Evolutionary conservation across 2,888 invertebrate genomes (phyloP).

Genomic region (Hemicrepidius hirtus): DNA sequence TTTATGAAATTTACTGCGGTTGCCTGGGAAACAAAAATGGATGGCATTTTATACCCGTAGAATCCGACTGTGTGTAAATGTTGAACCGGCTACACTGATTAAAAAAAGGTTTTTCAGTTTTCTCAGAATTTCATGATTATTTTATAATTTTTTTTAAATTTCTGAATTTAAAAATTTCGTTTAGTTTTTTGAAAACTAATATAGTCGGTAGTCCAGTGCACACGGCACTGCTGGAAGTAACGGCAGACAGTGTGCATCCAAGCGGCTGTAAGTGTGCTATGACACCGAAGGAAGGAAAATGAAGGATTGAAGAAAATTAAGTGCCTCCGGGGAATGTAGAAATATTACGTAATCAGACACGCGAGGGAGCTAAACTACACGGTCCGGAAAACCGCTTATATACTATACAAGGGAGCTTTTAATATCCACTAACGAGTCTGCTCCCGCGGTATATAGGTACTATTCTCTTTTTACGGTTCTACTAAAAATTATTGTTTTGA

Average conservation of each 20-base stretch:
- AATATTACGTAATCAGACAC: constrained; percentile 66
- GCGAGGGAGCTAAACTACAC: constrained; percentile 54
- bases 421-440: constrained; percentile 31
- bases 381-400: constrained; percentile 50
- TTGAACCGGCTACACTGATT: too few relatives aligned
- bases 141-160: too few relatives aligned
- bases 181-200: too few relatives aligned
- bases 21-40: too few relatives aligned
- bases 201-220: too few relatives aligned
- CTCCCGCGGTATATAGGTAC: constrained; percentile 2
- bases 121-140: too few relatives aligned
- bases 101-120: too few relatives aligned
- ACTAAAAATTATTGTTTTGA: neutral
- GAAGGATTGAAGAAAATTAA: constrained; percentile 68
- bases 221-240: constrained; percentile 20
- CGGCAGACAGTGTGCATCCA: constrained; percentile 46
- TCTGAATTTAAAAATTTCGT: too few relatives aligned
- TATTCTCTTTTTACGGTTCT: constrained; percentile 7
- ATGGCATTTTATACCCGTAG: too few relatives aligned
- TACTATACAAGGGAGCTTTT: constrained; percentile 40
- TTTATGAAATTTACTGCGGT: too few relatives aligned
- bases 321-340: constrained; percentile 64
- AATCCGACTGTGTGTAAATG: too few relatives aligned
- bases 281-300: constrained; percentile 64
- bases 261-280: constrained; percentile 53